Evolutionary conservation across 2,113 vertebrate species (phyloP).

Genomic region (Labeo catla): DNA sequence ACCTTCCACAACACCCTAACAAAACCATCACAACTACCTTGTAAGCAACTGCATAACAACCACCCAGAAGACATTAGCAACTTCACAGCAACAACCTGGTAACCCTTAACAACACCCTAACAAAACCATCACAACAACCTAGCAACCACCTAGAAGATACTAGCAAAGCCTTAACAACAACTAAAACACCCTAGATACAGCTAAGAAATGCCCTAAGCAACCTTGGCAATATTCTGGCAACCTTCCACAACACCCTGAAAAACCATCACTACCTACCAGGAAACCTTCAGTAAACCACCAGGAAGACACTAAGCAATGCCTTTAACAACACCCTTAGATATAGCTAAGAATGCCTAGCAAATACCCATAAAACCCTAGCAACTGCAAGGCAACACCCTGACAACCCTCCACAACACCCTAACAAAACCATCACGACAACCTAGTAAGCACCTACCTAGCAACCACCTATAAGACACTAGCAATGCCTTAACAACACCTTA

Average conservation of each 20-base stretch:
- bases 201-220: too few species aligned
- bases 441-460: not conserved
- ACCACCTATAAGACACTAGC: not conserved
- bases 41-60: too few species aligned
- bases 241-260: too few species aligned
- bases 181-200: not conserved
- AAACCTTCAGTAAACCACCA: too few species aligned
- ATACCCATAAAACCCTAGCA: not conserved
- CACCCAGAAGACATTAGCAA: not conserved
- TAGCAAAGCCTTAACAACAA: not conserved
- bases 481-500: not conserved
- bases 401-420: not conserved
- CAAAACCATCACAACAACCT: not conserved
- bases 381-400: not conserved
- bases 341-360: not conserved
- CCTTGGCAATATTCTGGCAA: too few species aligned
- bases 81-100: not conserved
- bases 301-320: too few species aligned
- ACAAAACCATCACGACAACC: not conserved
- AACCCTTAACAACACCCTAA: not conserved
- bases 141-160: not conserved
- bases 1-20: not conserved
- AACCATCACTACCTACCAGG: too few species aligned
- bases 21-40: not conserved
- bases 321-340: not conserved